These are phyloP conservation scores for Amblyjoppa proteus DNA, from an alignment of 2,888 invertebrate genomes.

Conservation along the genomic window DNA sequence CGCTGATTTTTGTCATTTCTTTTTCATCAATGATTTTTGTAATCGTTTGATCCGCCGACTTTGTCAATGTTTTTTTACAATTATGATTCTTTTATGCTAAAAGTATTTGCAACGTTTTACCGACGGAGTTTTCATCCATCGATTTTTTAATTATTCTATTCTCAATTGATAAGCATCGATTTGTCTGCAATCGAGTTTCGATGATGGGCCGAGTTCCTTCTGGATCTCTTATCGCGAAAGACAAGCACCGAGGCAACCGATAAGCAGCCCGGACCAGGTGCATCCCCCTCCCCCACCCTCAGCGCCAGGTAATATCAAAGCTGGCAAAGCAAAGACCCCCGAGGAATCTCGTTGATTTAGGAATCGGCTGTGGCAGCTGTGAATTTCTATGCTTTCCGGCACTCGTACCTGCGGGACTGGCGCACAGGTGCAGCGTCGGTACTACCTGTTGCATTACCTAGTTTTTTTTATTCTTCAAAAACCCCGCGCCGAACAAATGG, in stretches of 20 bases:
- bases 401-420: constrained; percentile 29
- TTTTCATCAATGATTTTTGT: background rate
- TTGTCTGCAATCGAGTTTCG: constrained; percentile 18
- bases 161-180: constrained; percentile 13
- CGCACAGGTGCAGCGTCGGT: constrained; percentile 61
- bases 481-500: background rate
- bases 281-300: background rate
- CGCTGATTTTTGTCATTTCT: background rate
- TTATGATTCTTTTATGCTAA: background rate
- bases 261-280: constrained; percentile 45
- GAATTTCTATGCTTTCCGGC: constrained; percentile 23
- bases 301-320: constrained; percentile 39
- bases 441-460: constrained; percentile 57
- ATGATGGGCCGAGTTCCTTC: constrained; percentile 1
- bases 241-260: background rate
- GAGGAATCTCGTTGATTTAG: constrained; percentile 46
- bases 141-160: constrained; percentile 5
- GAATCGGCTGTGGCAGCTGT: constrained; percentile 53
- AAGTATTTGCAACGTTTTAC: background rate
- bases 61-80: background rate
- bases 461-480: background rate
- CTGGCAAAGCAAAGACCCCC: constrained; percentile 31
- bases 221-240: constrained; percentile 32
- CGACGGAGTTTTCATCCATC: background rate
- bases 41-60: background rate